A percentile compares a stretch with the other conserved stretches of the same genome.
Conservation (phyloP, 2,113 vertebrate species). For the Pelusios castaneus region DNA sequence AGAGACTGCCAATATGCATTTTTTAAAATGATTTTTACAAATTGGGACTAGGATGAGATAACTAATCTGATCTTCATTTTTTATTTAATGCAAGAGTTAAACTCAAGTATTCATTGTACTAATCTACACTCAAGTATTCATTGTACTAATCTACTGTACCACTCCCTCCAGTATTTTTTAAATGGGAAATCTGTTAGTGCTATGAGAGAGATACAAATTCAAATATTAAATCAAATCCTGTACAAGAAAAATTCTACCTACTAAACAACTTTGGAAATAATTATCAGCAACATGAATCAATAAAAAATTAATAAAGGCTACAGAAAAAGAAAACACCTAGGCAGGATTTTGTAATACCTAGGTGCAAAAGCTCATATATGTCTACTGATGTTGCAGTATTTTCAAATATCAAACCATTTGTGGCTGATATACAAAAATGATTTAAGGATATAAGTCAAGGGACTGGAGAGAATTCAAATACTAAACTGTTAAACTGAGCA, state of each 20-base stretch:
- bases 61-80: background rate
- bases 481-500: background rate
- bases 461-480: background rate
- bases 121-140: background rate
- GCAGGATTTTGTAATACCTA: constrained; percentile 10
- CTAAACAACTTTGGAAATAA: constrained; percentile 30
- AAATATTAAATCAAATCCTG: background rate
- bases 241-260: background rate
- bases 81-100: background rate
- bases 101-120: background rate
- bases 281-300: constrained; percentile 39
- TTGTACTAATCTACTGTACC: background rate
- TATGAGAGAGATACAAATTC: background rate
- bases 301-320: constrained; percentile 20
- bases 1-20: background rate
- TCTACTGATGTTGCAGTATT: constrained; percentile 35
- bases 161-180: background rate
- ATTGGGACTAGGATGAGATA: background rate
- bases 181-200: background rate
- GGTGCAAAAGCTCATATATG: background rate
- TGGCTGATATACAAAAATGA: background rate
- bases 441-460: constrained; percentile 9
- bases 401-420: constrained; percentile 45
- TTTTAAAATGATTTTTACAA: background rate
- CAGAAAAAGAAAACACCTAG: background rate